Evolutionary conservation across 2,113 vertebrate genomes (phyloP).

Genomic region (Paradoxurus hermaphroditus): DNA sequence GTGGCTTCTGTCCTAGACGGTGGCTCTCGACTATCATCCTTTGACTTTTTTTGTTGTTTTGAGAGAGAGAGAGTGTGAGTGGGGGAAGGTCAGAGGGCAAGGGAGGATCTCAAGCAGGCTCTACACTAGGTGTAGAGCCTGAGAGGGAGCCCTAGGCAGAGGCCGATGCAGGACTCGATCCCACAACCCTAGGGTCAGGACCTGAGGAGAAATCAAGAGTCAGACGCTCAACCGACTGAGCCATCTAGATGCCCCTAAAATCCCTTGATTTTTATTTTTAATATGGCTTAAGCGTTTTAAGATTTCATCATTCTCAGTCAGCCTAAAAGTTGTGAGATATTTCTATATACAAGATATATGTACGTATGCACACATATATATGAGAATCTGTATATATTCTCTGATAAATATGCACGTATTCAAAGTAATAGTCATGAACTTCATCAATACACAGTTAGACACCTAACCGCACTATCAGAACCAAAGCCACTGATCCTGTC

Average conservation of each 20-base stretch:
- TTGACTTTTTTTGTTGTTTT: no score
- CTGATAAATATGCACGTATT: neutral
- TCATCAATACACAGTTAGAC: neutral
- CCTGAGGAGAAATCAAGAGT: no score
- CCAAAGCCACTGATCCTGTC: neutral
- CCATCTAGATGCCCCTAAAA: neutral
- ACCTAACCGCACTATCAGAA: neutral
- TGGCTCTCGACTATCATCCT: neutral
- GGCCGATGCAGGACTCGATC: no score
- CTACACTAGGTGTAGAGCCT: no score
- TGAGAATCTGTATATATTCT: neutral
- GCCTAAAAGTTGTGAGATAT: neutral
- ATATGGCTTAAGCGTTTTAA: neutral
- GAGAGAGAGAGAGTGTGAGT: no score
- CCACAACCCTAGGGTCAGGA: no score
- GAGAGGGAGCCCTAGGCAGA: no score
- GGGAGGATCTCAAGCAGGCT: no score
- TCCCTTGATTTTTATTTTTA: neutral
- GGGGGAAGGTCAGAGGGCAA: no score
- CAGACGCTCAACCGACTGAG: no score
- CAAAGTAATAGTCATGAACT: neutral
- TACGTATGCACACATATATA: neutral
- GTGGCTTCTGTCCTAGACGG: no score
- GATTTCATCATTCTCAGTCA: neutral
- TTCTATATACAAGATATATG: neutral